Percentiles rank a stretch among this genome's conserved stretches.
phyloP scores from a whole-genome alignment of 2,113 vertebrate species.

The Dicentrarchus labrax region DNA sequence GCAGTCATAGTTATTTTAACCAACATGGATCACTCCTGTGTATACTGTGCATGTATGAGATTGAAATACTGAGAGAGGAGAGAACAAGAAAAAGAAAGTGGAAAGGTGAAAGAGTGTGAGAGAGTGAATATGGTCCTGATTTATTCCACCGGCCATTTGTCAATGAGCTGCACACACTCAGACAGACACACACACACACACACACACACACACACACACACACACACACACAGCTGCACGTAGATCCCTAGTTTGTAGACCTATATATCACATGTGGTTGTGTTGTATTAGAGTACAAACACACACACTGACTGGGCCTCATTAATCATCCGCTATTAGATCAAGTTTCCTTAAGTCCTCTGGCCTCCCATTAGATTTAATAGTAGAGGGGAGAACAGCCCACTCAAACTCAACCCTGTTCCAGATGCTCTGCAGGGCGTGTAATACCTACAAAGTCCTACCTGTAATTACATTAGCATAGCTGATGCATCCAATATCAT shows the following conservation, averaged over 20 bases:
- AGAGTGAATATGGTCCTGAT: slow-evolving; percentile 46
- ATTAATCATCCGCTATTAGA: slow-evolving; percentile 57
- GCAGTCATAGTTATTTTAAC: slow-evolving; percentile 47
- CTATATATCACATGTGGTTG: slow-evolving; percentile 40
- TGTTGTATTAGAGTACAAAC: slow-evolving; percentile 22
- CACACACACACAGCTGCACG: background rate
- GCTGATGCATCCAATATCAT: background rate
- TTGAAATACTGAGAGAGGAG: slow-evolving; percentile 1
- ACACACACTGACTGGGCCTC: slow-evolving; percentile 32
- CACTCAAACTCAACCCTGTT: slow-evolving; percentile 24
- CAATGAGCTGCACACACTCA: slow-evolving; percentile 9
- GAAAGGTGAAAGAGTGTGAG: background rate
- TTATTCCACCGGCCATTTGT: slow-evolving; percentile 61
- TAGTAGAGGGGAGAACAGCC: slow-evolving; percentile 8
- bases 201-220: background rate
- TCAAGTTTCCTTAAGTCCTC: slow-evolving; percentile 36
- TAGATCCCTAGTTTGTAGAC: slow-evolving; percentile 11
- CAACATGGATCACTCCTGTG: slow-evolving; percentile 20
- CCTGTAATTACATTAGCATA: slow-evolving; percentile 33
- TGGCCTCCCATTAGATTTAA: slow-evolving; percentile 44
- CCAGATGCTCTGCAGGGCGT: slow-evolving; percentile 40
- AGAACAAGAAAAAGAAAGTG: slow-evolving; percentile 23
- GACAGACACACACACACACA: background rate
- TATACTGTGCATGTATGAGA: slow-evolving; percentile 12
- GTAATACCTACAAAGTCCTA: slow-evolving; percentile 11